These are phyloP conservation scores for Brachyrhaphis roseni DNA, from an alignment of 2,797 vertebrate species.

Conservation along the genomic window DNA sequence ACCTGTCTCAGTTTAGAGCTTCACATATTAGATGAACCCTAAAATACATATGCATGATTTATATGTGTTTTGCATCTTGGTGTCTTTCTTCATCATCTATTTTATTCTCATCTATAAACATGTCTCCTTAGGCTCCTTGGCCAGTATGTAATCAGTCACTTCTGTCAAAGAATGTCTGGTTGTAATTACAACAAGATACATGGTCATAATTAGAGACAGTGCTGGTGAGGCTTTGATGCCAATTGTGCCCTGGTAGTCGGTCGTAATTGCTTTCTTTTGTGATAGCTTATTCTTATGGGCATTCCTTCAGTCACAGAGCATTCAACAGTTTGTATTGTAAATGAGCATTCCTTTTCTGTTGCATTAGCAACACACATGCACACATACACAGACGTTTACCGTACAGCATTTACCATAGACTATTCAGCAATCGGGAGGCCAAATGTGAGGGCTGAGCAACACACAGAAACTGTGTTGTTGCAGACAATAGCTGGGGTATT, in stretches of 20 bases:
- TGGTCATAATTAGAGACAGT: constrained; percentile 36
- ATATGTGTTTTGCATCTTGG: background rate
- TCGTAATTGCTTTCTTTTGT: constrained; percentile 55
- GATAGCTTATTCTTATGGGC: constrained; percentile 40
- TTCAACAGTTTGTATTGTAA: constrained; percentile 56
- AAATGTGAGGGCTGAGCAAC: constrained; percentile 53
- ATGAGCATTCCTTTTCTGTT: constrained; percentile 62
- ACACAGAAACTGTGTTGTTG: constrained; percentile 56
- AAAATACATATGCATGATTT: background rate
- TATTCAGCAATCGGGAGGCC: constrained; percentile 46
- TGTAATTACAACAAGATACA: constrained; percentile 54
- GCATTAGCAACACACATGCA: constrained; percentile 37
- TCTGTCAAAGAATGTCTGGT: constrained; percentile 49
- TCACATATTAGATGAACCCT: background rate
- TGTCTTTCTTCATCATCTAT: constrained; percentile 46
- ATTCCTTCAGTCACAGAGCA: constrained; percentile 34
- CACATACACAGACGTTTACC: constrained; percentile 10
- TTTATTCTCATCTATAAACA: constrained; percentile 51
- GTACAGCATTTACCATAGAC: constrained; percentile 55
- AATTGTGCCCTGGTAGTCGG: constrained; percentile 42
- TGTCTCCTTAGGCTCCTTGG: constrained; percentile 39
- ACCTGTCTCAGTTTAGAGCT: background rate
- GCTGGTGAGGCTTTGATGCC: constrained; percentile 43
- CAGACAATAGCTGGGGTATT: constrained; percentile 52
- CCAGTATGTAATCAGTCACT: constrained; percentile 44